Evolutionary conservation across 2,888 invertebrate genomes (phyloP).

Genomic region (Phyllotreta cruciferae): DNA sequence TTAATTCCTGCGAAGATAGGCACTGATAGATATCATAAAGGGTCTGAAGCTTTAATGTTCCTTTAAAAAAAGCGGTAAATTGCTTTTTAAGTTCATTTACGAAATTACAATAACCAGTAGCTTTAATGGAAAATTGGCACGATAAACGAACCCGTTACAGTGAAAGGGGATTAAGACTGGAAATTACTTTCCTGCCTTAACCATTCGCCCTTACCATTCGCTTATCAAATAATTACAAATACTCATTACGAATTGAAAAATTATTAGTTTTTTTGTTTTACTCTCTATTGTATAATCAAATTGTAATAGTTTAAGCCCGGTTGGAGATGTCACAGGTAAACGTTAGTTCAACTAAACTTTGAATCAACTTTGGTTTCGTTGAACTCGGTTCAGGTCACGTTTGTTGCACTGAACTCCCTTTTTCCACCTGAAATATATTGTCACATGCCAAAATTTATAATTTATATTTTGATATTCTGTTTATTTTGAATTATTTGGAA

Average conservation of each 20-base stretch:
- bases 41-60: slow-evolving; percentile 29
- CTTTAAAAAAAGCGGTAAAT: slow-evolving; percentile 33
- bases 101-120: slow-evolving; percentile 31
- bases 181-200: slow-evolving; percentile 18
- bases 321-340: too few species aligned
- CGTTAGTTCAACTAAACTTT: too few species aligned
- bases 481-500: too few species aligned
- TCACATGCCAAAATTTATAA: too few species aligned
- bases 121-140: slow-evolving; percentile 36
- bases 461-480: too few species aligned
- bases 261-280: not conserved
- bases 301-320: not conserved
- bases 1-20: slow-evolving; percentile 36
- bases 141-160: slow-evolving; percentile 14
- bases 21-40: slow-evolving; percentile 35
- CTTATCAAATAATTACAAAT: slow-evolving; percentile 17
- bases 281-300: not conserved
- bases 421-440: too few species aligned
- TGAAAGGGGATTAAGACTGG: slow-evolving; percentile 19
- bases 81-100: slow-evolving; percentile 36
- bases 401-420: too few species aligned
- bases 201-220: slow-evolving; percentile 21
- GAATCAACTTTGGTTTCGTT: too few species aligned
- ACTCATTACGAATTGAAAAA: too few species aligned
- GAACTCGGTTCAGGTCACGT: too few species aligned